Evolutionary conservation across 2,888 invertebrate genomes (phyloP).

Genomic region (Xylocampa areola): DNA sequence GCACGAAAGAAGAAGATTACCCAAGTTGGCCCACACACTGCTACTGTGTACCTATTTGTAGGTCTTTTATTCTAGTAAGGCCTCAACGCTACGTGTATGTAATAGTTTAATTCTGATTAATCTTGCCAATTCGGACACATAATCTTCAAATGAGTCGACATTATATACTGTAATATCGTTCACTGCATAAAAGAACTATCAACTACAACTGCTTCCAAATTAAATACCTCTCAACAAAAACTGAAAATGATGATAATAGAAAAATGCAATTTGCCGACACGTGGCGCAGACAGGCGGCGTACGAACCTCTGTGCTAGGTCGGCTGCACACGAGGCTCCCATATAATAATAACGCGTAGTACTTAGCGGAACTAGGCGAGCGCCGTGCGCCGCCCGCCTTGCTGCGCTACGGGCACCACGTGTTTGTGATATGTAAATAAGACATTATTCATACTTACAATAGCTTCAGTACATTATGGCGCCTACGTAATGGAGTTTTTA

Average conservation of each 20-base stretch:
- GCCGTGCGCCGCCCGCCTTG: neutral
- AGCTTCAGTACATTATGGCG: neutral
- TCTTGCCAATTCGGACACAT: no score
- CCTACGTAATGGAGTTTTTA: neutral
- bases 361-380: neutral
- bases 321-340: neutral
- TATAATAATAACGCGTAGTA: neutral
- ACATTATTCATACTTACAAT: constrained; percentile 7
- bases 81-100: no score
- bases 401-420: constrained; percentile 6
- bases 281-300: neutral
- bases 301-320: neutral
- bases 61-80: no score
- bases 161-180: neutral
- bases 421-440: constrained; percentile 1
- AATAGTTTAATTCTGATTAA: no score
- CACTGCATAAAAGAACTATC: neutral
- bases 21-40: no score
- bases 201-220: neutral
- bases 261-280: neutral
- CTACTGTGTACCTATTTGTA: no score
- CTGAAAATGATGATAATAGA: neutral
- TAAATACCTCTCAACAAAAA: neutral
- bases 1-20: no score
- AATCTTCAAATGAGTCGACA: no score